phyloP scores from a whole-genome alignment of 2,113 vertebrate genomes.

The Cercopithecus mona region DNA sequence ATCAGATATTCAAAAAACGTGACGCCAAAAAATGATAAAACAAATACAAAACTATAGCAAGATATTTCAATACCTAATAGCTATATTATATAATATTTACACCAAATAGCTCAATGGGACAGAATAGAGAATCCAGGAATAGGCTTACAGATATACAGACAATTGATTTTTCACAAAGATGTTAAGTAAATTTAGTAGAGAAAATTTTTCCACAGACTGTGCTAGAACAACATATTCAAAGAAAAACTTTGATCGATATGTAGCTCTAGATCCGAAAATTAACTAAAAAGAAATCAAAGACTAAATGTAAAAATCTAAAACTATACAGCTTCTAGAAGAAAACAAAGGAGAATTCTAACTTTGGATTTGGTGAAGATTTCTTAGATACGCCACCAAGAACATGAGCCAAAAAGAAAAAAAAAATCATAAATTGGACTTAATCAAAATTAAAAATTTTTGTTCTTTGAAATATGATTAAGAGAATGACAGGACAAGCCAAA shows the following conservation, averaged over 20 bases:
- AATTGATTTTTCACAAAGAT: neutral
- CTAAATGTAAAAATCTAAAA: neutral
- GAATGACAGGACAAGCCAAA: neutral
- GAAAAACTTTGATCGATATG: neutral
- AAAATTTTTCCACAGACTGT: neutral
- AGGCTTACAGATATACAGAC: neutral
- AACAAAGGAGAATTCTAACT: neutral
- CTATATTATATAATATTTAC: no score
- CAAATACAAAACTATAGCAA: neutral
- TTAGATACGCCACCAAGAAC: neutral
- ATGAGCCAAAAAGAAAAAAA: neutral
- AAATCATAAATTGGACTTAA: neutral
- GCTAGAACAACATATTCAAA: neutral
- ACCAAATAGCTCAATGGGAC: neutral
- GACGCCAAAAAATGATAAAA: neutral
- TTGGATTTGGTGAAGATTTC: neutral
- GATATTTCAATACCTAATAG: neutral
- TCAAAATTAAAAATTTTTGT: neutral
- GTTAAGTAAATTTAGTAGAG: neutral
- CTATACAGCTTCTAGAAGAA: neutral
- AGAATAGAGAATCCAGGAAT: neutral
- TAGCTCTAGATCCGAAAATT: neutral
- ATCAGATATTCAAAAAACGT: neutral
- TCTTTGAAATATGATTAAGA: neutral
- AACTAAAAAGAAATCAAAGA: neutral